Evolutionary conservation across 2,888 invertebrate genomes (phyloP).

Genomic region (Blera fallax): DNA sequence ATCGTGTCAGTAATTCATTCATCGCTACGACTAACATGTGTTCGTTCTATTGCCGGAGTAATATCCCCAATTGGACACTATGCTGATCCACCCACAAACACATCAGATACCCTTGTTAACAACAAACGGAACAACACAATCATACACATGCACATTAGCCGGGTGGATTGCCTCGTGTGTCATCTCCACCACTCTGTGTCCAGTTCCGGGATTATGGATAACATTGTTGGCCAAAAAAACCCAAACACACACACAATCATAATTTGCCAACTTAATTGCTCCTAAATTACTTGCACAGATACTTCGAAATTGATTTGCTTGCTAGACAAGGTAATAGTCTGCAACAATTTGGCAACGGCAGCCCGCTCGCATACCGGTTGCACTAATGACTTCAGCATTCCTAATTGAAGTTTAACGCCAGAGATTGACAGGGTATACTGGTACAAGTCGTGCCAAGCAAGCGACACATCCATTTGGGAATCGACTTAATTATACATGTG

Average conservation of each 20-base stretch:
- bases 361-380: not conserved
- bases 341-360: slow-evolving; percentile 10
- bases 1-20: slow-evolving; percentile 39
- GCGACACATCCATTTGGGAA: slow-evolving; percentile 3
- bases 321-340: slow-evolving; percentile 40
- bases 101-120: slow-evolving; percentile 41
- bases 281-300: slow-evolving; percentile 12
- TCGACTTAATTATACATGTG: not conserved
- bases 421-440: too few species aligned
- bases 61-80: slow-evolving; percentile 23
- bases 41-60: slow-evolving; percentile 4
- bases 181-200: not conserved
- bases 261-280: slow-evolving; percentile 32
- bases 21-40: slow-evolving; percentile 24
- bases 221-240: not conserved
- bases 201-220: not conserved
- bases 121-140: not conserved
- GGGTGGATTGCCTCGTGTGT: not conserved
- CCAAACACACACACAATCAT: not conserved
- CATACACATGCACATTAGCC: not conserved
- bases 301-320: slow-evolving; percentile 38
- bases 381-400: slow-evolving; percentile 35
- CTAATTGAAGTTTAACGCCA: slow-evolving; percentile 27
- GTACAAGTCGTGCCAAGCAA: not conserved
- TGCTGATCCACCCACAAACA: slow-evolving; percentile 17